Percentiles rank a stretch among this genome's conserved stretches.
These are phyloP conservation scores for Fragum whitleyi DNA, from an alignment of 2,888 invertebrate species.

Conservation along the genomic window DNA sequence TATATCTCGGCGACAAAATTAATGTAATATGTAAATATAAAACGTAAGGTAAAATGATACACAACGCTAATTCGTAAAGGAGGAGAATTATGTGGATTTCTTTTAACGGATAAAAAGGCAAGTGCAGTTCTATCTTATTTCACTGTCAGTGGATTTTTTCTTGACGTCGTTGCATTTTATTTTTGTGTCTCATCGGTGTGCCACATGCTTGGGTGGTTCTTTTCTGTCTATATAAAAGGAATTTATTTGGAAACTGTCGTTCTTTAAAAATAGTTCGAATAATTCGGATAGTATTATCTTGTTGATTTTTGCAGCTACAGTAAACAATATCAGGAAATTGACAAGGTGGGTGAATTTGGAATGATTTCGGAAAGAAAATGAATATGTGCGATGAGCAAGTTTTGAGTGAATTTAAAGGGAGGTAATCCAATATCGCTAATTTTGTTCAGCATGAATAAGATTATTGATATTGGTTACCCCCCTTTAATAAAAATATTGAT, in stretches of 20 bases:
- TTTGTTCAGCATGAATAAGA: too few relatives aligned
- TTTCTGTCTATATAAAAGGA: background rate
- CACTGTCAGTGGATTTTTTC: slow-evolving; percentile 7
- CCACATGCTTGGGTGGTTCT: background rate
- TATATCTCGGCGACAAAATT: slow-evolving; percentile 5
- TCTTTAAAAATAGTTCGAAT: too few relatives aligned
- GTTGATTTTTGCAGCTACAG: too few relatives aligned
- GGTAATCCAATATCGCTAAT: too few relatives aligned
- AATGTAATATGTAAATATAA: slow-evolving; percentile 20
- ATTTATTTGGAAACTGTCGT: background rate
- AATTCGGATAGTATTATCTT: too few relatives aligned
- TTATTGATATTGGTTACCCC: too few relatives aligned
- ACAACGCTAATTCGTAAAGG: background rate
- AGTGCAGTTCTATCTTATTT: background rate
- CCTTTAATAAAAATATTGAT: too few relatives aligned
- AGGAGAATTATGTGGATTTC: background rate
- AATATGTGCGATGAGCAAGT: too few relatives aligned
- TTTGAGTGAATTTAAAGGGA: too few relatives aligned
- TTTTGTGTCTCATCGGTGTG: background rate
- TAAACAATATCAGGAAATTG: too few relatives aligned
- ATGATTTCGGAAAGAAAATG: too few relatives aligned
- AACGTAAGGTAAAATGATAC: slow-evolving; percentile 10
- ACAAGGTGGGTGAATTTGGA: too few relatives aligned
- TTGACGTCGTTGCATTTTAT: background rate
- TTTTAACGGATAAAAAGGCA: background rate